Conservation (phyloP, 2,113 vertebrate genomes). For the Apistogramma diplotaenia region DNA sequence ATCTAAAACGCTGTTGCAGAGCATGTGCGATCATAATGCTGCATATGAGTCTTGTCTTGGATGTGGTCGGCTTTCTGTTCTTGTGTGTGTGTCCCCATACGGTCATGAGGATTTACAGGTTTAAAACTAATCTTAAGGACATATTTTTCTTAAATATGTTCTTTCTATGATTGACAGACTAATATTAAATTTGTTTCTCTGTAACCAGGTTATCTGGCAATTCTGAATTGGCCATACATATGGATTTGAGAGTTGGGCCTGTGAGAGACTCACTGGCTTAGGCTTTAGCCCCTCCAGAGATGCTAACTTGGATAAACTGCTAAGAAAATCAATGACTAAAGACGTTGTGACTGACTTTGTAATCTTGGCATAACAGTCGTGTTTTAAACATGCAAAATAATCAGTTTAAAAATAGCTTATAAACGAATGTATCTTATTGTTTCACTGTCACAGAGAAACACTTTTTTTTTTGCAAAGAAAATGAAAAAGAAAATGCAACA, state of each 20-base stretch:
- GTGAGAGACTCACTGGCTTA: neutral
- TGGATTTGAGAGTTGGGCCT: neutral
- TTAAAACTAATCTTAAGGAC: neutral
- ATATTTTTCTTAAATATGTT: neutral
- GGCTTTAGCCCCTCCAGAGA: neutral
- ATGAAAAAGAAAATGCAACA: neutral
- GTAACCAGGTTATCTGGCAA: neutral
- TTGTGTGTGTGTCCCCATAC: neutral
- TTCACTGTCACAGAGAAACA: neutral
- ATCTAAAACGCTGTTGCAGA: slow-evolving; percentile 16
- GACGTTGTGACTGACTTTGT: neutral
- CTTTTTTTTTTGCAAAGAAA: neutral
- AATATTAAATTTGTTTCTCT: neutral
- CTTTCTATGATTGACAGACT: neutral
- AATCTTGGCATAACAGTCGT: neutral
- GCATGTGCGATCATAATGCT: neutral
- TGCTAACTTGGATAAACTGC: neutral
- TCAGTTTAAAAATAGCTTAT: neutral
- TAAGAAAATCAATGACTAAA: neutral
- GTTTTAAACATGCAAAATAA: neutral
- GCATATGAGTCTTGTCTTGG: slow-evolving; percentile 7
- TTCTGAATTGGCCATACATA: neutral
- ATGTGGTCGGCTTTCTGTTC: neutral
- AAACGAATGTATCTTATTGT: neutral
- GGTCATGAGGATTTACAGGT: slow-evolving; percentile 5